Evolutionary conservation across 2,113 vertebrate genomes (phyloP), one percentile per base, ranked within the genome.

Genomic region (Sorex araneus): DNA sequence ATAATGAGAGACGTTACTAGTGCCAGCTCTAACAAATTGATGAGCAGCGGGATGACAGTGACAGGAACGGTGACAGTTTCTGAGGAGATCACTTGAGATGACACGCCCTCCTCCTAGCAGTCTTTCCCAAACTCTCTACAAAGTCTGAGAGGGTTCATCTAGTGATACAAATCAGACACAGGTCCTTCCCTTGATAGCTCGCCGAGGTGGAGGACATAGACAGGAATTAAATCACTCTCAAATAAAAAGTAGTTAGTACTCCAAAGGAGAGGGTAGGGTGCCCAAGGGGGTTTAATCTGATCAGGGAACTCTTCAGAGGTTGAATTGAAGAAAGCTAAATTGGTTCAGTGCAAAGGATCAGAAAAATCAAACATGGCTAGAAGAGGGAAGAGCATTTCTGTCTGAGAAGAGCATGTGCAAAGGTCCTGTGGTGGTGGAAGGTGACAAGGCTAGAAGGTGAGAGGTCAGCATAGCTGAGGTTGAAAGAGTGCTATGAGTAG

Each of bases 191-290:
- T 70, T 43, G 5, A 16, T 3, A 13, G 7, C 64, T 47, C 30
- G 11, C 60, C 36, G 21, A 64, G 40, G 6, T 6, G 21, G 27
- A n/a, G 30, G 45, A 60, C n/a, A 54, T 0, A 57, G 60, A 63
- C 15, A 18, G 0, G 4, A 69, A 28, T 1, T 16, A 12, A 30
- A 23, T 50, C 18, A 32, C 34, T 13, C 27, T 16, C 54, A 23
- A 43, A 27, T 57, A 54, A 88, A 86, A 67, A 66, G 28, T 3
- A 25, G 13, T 40, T 63, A 74, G 66, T 78, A 43, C 27, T 13
- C 10, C 0, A 16, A 76, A 66, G 25, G 25, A 79, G 40, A 77
- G 36, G 10, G 5, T 43, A 74, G 16, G 66, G 6, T 4, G 64
- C 11, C 10, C 4, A 34, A 54, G 0, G 16, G 25, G 27, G 28